Evolutionary conservation across 2,888 invertebrate species (phyloP).

Genomic region (Calliopum simillimum): DNA sequence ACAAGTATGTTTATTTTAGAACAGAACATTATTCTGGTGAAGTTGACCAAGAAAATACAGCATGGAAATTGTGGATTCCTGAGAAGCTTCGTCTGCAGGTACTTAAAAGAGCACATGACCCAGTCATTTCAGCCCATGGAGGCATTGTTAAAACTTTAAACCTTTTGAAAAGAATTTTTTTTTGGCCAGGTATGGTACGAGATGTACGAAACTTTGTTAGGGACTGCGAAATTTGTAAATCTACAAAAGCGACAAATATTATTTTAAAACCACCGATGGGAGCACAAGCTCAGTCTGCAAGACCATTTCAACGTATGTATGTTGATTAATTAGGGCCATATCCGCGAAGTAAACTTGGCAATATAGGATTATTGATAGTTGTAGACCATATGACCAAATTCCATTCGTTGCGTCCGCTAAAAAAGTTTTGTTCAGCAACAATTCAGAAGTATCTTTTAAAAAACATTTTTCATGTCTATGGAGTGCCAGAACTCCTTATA

Average conservation of each 20-base stretch:
- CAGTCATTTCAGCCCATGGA: too few species aligned
- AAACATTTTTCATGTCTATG: too few species aligned
- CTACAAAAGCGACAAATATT: background rate
- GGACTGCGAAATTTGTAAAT: background rate
- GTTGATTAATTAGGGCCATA: background rate
- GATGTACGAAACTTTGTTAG: background rate
- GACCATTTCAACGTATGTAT: background rate
- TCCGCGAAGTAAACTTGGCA: background rate
- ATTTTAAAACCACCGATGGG: background rate
- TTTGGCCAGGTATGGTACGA: constrained; percentile 1
- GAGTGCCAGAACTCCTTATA: too few species aligned
- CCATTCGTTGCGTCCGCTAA: too few species aligned
- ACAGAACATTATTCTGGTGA: background rate
- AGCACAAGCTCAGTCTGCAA: background rate
- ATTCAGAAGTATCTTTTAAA: too few species aligned
- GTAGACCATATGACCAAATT: background rate
- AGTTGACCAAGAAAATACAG: too few species aligned
- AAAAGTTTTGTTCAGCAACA: too few species aligned
- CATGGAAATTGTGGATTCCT: background rate
- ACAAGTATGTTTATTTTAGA: background rate
- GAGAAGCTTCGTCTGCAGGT: background rate
- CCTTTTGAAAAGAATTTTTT: background rate
- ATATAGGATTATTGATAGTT: background rate
- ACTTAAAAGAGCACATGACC: background rate
- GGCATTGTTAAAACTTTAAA: background rate